Evolutionary conservation across 2,888 invertebrate species (phyloP).

Genomic region (Apeira syringaria): DNA sequence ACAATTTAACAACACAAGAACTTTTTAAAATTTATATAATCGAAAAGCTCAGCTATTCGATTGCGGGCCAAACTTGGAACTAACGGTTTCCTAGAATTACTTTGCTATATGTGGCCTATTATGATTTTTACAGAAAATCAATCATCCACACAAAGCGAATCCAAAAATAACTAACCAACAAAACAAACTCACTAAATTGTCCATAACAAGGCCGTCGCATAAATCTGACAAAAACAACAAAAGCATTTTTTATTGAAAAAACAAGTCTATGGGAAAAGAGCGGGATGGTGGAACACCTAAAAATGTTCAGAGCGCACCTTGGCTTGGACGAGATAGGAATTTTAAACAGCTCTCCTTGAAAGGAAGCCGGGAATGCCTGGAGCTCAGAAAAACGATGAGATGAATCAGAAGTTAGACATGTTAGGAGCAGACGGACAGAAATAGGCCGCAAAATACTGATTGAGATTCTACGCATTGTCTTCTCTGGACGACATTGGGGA

Average conservation of each 20-base stretch:
- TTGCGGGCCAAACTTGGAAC: too few relatives aligned
- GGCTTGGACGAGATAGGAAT: conserved; percentile 68
- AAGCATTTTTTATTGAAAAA: conserved; percentile 39
- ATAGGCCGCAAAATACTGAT: conserved; percentile 22
- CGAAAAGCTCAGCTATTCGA: too few relatives aligned
- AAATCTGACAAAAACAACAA: conserved; percentile 45
- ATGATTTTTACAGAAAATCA: conserved; percentile 14
- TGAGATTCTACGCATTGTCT: conserved; percentile 20
- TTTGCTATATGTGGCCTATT: too few relatives aligned
- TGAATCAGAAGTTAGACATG: conserved; percentile 43
- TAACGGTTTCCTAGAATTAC: too few relatives aligned
- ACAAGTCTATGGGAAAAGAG: conserved; percentile 65
- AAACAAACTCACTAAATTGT: conserved; percentile 25
- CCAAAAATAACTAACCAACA: conserved; percentile 12
- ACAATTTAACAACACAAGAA: too few relatives aligned
- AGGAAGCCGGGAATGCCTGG: conserved; percentile 56
- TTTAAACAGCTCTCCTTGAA: conserved; percentile 71
- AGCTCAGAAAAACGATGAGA: conserved; percentile 49
- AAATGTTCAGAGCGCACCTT: conserved; percentile 70
- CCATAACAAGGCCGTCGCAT: conserved; percentile 28
- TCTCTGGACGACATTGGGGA: conserved; percentile 15
- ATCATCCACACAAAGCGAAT: conserved; percentile 9
- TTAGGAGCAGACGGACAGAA: conserved; percentile 20
- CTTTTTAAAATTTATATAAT: too few relatives aligned
- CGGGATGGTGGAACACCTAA: conserved; percentile 63